These are phyloP conservation scores for Dichetophora obliterata DNA, from an alignment of 2,888 invertebrate genomes.

Conservation along the genomic window DNA sequence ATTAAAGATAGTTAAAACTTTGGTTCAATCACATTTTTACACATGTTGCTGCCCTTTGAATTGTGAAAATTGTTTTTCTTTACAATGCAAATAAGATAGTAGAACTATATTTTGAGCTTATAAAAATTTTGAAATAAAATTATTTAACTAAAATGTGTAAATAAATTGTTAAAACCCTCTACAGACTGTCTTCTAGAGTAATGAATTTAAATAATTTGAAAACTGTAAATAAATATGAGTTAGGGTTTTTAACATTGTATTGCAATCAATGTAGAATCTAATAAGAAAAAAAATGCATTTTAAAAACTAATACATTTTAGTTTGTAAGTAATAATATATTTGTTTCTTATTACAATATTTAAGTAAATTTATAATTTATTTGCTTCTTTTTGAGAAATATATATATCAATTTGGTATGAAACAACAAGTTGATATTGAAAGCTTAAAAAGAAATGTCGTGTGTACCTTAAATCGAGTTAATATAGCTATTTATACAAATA, in stretches of 20 bases:
- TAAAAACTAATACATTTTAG: too few species aligned
- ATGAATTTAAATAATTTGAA: conserved; percentile 54
- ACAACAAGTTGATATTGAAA: conserved; percentile 26
- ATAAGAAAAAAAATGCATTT: too few species aligned
- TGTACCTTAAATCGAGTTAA: conserved; percentile 57
- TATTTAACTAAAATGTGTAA: background rate
- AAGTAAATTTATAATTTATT: conserved; percentile 19
- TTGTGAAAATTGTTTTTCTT: background rate
- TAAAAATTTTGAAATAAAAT: background rate
- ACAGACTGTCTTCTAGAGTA: conserved; percentile 63
- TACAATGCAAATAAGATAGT: background rate
- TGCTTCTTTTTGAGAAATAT: conserved; percentile 20
- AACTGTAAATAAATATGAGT: background rate
- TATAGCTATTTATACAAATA: background rate
- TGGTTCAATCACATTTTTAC: background rate
- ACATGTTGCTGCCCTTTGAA: background rate
- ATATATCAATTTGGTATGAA: conserved; percentile 24
- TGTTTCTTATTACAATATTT: background rate
- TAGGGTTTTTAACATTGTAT: background rate
- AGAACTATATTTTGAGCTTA: background rate
- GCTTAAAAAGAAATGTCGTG: conserved; percentile 55
- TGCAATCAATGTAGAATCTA: background rate
- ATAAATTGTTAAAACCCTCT: conserved; percentile 40
- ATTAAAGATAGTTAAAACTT: background rate
- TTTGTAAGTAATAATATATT: background rate